phyloP scores from a whole-genome alignment of 2,888 invertebrate genomes.

The Leucozona laternaria region DNA sequence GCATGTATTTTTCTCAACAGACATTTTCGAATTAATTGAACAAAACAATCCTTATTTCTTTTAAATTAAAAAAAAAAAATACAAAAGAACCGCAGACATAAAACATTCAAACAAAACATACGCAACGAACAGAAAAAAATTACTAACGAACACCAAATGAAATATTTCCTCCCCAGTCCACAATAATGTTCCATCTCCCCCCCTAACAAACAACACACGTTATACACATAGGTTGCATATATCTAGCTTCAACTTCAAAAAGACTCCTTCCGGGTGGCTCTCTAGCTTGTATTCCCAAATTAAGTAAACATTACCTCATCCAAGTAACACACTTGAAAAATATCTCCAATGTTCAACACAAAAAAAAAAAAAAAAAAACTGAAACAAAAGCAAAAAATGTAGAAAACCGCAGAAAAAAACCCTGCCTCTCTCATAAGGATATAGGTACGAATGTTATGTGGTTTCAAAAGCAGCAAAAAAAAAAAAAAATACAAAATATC shows the following conservation, averaged over 20 bases:
- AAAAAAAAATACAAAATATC: constrained; percentile 44
- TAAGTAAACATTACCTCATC: constrained; percentile 62
- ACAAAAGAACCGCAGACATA: constrained; percentile 57
- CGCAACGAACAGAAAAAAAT: constrained; percentile 19
- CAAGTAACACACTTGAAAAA: constrained; percentile 62
- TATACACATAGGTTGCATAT: no score
- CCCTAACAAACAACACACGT: constrained; percentile 26
- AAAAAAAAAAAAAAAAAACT: constrained; percentile 6
- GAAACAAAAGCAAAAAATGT: constrained; percentile 49
- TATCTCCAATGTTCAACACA: constrained; percentile 2
- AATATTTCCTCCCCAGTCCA: background rate
- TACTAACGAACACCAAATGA: constrained; percentile 49
- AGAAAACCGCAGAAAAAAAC: constrained; percentile 33
- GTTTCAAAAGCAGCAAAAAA: constrained; percentile 40
- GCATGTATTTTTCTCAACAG: background rate
- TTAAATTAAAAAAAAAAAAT: background rate
- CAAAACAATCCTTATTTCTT: constrained; percentile 29
- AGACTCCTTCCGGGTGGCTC: constrained; percentile 32
- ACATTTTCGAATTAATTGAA: constrained; percentile 3
- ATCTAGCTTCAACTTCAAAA: constrained; percentile 33
- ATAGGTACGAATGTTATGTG: constrained; percentile 62
- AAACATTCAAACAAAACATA: constrained; percentile 39
- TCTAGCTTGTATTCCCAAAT: constrained; percentile 53
- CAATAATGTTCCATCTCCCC: background rate
- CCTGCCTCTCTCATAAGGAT: constrained; percentile 32